phyloP scores from a whole-genome alignment of 2,888 invertebrate genomes.

The Thalpophila matura region DNA sequence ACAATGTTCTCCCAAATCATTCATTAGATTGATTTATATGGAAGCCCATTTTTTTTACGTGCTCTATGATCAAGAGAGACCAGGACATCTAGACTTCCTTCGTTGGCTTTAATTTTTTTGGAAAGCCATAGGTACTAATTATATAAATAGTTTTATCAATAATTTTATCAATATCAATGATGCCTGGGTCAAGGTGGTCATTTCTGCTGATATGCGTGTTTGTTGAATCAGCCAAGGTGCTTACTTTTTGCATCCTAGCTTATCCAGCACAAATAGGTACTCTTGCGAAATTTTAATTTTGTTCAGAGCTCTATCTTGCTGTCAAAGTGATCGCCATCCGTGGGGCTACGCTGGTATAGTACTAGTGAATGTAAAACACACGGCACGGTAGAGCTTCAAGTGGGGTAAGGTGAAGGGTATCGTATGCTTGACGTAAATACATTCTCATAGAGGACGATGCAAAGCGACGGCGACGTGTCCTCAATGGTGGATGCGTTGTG shows the following conservation, averaged over 20 bases:
- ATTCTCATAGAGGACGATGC: constrained; percentile 14
- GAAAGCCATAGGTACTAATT: too few species aligned
- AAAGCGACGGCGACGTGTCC: background rate
- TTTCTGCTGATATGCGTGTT: background rate
- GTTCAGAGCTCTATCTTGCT: background rate
- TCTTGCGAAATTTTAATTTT: constrained; percentile 1
- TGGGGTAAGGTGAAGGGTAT: constrained; percentile 47
- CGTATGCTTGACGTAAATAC: constrained; percentile 16
- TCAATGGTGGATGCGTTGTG: background rate
- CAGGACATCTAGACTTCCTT: too few species aligned
- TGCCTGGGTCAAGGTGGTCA: too few species aligned
- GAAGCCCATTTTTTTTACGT: too few species aligned
- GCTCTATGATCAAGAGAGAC: too few species aligned
- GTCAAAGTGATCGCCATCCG: constrained; percentile 10
- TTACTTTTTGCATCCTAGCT: constrained; percentile 10
- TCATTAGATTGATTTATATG: too few species aligned
- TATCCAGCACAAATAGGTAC: background rate
- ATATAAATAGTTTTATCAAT: too few species aligned
- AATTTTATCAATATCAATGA: too few species aligned
- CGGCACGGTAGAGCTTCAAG: constrained; percentile 12
- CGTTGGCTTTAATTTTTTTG: too few species aligned
- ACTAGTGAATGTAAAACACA: constrained; percentile 44
- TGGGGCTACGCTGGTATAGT: constrained; percentile 2
- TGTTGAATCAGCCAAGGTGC: background rate
- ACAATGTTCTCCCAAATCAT: too few species aligned